Evolutionary conservation across 1,140 invertebrate species (phyloP).

Genomic region (Pollicipes pollicipes): DNA sequence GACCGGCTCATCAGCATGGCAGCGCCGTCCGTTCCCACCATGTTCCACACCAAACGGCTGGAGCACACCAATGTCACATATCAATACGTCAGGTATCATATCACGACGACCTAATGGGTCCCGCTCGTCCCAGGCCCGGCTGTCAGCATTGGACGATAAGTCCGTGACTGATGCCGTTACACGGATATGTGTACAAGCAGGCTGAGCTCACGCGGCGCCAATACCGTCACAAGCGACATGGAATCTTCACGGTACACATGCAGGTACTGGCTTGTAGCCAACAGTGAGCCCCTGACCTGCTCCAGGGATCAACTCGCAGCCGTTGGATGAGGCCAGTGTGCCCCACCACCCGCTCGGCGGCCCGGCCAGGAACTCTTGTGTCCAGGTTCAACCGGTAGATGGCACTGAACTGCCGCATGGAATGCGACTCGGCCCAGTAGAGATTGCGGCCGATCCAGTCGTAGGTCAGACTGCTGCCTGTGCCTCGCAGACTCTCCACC

Average conservation of each 20-base stretch:
- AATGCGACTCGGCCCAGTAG: slow-evolving; percentile 52
- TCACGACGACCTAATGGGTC: too few species aligned
- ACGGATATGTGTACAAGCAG: too few species aligned
- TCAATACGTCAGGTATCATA: too few species aligned
- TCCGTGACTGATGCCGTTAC: too few species aligned
- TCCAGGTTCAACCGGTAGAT: not conserved
- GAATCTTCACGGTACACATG: too few species aligned
- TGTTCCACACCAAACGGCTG: not conserved
- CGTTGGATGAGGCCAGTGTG: not conserved
- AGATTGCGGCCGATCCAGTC: slow-evolving; percentile 70
- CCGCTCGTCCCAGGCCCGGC: too few species aligned
- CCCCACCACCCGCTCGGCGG: not conserved
- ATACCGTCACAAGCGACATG: too few species aligned
- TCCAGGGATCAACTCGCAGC: not conserved
- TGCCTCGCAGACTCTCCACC: slow-evolving; percentile 45
- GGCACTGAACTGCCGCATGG: slow-evolving; percentile 21
- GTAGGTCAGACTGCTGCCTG: slow-evolving; percentile 45
- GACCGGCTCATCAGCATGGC: not conserved
- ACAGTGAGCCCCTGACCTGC: not conserved
- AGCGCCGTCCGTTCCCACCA: not conserved
- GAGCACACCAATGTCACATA: too few species aligned
- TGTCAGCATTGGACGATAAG: too few species aligned
- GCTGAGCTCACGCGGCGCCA: too few species aligned
- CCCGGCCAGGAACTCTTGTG: not conserved
- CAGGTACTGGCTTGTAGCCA: too few species aligned